Evolutionary conservation across 1,140 invertebrate genomes (phyloP), one percentile per base, ranked within the genome.

Genomic region (Metopolophium dirhodum): DNA sequence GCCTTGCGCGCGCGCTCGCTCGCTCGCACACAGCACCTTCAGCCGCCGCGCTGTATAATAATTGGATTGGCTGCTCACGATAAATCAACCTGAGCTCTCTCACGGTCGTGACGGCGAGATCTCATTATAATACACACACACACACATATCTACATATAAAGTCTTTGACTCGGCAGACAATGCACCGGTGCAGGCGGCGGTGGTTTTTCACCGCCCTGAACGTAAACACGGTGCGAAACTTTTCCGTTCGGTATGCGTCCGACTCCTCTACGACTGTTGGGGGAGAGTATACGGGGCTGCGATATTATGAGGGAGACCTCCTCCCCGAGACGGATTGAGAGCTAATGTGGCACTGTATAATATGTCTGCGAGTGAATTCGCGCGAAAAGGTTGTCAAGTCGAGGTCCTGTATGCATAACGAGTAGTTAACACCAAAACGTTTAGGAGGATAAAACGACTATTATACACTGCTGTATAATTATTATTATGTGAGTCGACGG

Each of bases 31-130:
- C 82, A n/a, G 77, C 77, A 86, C 91, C 57, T 68, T 61, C 89
- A 18, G 54, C 54, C 87, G 35, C 51, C 87, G 87, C 87, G 87
- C n/a, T 83, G 11, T 92, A 93, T 47, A 86, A 93, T 93, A 93
- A 93, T 93, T 93, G 91, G 91, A 86, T 93, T 93, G 91, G 61
- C 41, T n/a, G 91, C 91, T 92, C 91, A 86, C 91, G 91, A 93
- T 93, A 93, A 93, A 93, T 93, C 91, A 93, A 83, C 68, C 37
- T 20, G 45, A 49, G 68, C 88, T 92, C 49, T 90, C 89, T 92
- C 90, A 85, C 91, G 91, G 77, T 93, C 91, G 91, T 93, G 91
- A 93, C 91, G 82, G 61, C 20, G 45, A 92, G 61, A 92, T 92
- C 91, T 92, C 91, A 92, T 92, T 92, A 92, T 83, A 92, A 92